A percentile compares a stretch with the other conserved stretches of the same genome.
These are phyloP conservation scores for Zaprionus bogoriensis DNA, from an alignment of 2,888 invertebrate species.

Conservation along the genomic window DNA sequence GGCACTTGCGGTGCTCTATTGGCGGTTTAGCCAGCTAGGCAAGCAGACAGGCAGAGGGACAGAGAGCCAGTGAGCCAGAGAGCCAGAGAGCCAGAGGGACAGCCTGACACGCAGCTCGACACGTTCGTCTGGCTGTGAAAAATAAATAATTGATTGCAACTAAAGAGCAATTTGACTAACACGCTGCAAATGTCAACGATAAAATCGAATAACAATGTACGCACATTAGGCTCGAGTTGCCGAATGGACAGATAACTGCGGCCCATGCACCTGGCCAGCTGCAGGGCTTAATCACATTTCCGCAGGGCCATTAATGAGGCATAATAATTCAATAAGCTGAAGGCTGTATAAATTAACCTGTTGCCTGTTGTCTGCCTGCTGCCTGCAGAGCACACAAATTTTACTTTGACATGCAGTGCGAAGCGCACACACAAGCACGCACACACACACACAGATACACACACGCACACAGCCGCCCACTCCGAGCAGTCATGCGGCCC, in stretches of 20 bases:
- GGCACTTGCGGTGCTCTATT: constrained; percentile 47
- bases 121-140: constrained; percentile 17
- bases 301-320: constrained; percentile 58
- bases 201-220: constrained; percentile 27
- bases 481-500: constrained; percentile 60
- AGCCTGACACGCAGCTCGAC: not conserved
- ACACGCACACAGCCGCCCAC: constrained; percentile 20
- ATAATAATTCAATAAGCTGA: constrained; percentile 70
- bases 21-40: not conserved
- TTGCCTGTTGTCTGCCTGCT: constrained; percentile 39
- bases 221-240: constrained; percentile 13
- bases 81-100: not conserved
- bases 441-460: constrained; percentile 11
- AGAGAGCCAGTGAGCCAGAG: not conserved
- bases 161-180: constrained; percentile 44
- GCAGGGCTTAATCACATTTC: constrained; percentile 45
- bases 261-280: not conserved
- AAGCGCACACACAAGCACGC: not conserved
- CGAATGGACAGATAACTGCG: not conserved
- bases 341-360: constrained; percentile 70
- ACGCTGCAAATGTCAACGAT: constrained; percentile 41
- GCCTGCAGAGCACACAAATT: constrained; percentile 25
- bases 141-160: constrained; percentile 52
- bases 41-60: not conserved
- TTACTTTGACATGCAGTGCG: constrained; percentile 19